Conservation (phyloP, 2,113 vertebrate species). For the Madoqua kirkii region DNA sequence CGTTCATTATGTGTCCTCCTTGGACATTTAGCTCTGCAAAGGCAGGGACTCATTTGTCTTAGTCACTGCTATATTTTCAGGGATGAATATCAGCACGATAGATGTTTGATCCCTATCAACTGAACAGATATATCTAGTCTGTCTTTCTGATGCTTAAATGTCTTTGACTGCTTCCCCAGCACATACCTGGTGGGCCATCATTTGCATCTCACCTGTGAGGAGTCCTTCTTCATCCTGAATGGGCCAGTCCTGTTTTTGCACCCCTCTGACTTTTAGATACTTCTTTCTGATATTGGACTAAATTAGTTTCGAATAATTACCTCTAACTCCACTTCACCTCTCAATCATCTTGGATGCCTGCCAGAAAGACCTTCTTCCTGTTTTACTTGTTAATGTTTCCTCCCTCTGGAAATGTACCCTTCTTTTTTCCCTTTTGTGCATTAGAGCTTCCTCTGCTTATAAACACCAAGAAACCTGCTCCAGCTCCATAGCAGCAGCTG, state of each 20-base stretch:
- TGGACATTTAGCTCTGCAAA: not conserved
- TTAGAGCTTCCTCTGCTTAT: not conserved
- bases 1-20: fast-evolving
- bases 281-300: not conserved
- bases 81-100: fast-evolving
- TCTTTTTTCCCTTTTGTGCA: fast-evolving
- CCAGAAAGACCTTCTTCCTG: not conserved
- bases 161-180: not conserved
- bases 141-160: not conserved
- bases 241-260: fast-evolving
- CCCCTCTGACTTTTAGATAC: not conserved
- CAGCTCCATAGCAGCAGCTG: not conserved
- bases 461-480: not conserved
- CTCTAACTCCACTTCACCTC: not conserved
- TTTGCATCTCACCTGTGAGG: not conserved
- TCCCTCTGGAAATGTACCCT: not conserved
- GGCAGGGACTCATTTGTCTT: not conserved
- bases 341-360: not conserved
- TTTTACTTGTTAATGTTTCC: not conserved
- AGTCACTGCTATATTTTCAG: not conserved
- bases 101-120: no score
- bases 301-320: not conserved
- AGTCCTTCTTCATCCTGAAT: not conserved
- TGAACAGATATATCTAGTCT: not conserved
- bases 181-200: fast-evolving